Evolutionary conservation across 2,113 vertebrate genomes (phyloP), one percentile per base, ranked within the genome.

Genomic region (Dasyornis broadbenti): DNA sequence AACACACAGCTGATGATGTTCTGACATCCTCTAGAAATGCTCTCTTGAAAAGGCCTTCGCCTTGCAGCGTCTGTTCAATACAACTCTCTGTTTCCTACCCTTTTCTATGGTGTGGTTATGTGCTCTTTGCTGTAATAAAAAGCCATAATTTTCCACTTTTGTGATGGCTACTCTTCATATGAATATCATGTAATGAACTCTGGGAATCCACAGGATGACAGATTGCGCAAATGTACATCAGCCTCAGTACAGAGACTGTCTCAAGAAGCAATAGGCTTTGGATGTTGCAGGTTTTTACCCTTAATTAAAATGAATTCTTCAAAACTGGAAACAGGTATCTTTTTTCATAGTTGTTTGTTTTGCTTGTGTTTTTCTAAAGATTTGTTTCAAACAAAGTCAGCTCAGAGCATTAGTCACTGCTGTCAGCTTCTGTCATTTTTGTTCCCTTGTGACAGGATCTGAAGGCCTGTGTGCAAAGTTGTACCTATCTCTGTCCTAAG

Each of bases 401-500:
- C 64, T 63, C 52, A 86, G 44, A 52, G 42, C 78, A 61, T 97
- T 87, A 82, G 49, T 88, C 89, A 92, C 27, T 65, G 54, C 33
- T 87, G 52, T 93, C 86, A 83, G 40, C 52, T 89, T 81, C 92
- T 93, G 59, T 86, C 92, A 84, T 59, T 72, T 95, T 94, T 71
- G 65, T 39, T 95, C 88, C 83, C 47, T 26, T 14, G 31, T 6
- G 86, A 89, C 79, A 84, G 71, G 72, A 96, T 94, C 76, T 94
- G 92, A 96, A 86, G 64, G 90, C 11, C 75, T 80, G 66, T 61
- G 59, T 64, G 84, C 76, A 72, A 40, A 82, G 22, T 63, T 6
- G 4, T 49, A 87, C 66, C 78, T 76, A 56, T 88, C 64, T 59
- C 79, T 92, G 85, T 93, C 85, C 94, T 95, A 94, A 97, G 88